Percentiles rank a stretch among this genome's conserved stretches.
Evolutionary conservation across 2,113 vertebrate species (phyloP).

Genomic region (Aythya baeri): DNA sequence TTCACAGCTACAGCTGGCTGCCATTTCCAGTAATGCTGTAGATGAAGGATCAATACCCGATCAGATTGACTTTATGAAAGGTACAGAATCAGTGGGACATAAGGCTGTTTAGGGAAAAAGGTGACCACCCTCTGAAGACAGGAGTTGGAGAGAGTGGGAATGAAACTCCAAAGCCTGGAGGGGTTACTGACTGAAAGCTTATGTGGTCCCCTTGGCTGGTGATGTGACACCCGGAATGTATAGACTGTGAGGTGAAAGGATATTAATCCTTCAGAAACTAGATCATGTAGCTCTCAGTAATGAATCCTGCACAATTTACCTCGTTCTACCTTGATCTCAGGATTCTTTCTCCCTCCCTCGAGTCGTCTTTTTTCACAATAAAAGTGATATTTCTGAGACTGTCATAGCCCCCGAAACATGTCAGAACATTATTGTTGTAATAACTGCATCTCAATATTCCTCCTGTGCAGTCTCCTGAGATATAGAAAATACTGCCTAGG

Average conservation of each 20-base stretch:
- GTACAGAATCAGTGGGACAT: neutral
- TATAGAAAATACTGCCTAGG: neutral
- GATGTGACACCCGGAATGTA: neutral
- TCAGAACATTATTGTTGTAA: constrained; percentile 29
- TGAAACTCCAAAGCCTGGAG: neutral
- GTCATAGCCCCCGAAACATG: neutral
- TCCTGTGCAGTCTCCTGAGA: neutral
- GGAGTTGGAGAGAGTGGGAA: neutral
- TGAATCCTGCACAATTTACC: neutral
- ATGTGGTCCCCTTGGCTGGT: neutral
- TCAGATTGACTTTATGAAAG: constrained; percentile 11
- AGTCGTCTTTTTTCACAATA: neutral
- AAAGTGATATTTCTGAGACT: neutral
- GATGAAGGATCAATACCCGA: constrained; percentile 67
- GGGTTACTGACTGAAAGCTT: neutral
- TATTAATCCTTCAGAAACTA: neutral
- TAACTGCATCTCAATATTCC: constrained; percentile 13
- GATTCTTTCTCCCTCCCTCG: neutral
- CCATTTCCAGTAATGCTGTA: constrained; percentile 49
- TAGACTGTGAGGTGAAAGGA: neutral
- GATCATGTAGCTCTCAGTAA: neutral
- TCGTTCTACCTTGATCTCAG: neutral
- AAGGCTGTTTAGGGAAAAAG: neutral
- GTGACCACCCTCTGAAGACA: neutral
- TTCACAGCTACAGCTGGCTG: constrained; percentile 77